These are phyloP conservation scores for Trachelipus rathkii DNA, from an alignment of 1,140 invertebrate species.

Conservation along the genomic window DNA sequence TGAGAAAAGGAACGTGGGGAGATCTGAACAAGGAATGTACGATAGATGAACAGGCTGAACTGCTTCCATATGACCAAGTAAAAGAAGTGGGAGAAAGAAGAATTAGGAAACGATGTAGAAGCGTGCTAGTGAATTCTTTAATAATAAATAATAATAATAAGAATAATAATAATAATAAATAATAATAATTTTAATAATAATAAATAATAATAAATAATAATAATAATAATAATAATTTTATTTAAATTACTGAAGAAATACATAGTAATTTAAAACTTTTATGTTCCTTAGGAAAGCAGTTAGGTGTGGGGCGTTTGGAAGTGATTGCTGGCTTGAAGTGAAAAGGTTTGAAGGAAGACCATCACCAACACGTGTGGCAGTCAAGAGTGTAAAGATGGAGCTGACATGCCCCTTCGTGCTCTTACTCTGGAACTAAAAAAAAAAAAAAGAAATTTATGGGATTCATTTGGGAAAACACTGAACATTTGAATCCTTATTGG, in stretches of 20 bases:
- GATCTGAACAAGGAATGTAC: constrained; percentile 82
- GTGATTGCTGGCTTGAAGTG: constrained; percentile 78
- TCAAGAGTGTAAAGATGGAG: constrained; percentile 77
- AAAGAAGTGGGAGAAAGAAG: constrained; percentile 36
- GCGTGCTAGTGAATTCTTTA: no score
- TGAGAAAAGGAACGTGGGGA: constrained; percentile 61
- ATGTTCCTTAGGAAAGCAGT: constrained; percentile 64
- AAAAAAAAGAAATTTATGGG: no score
- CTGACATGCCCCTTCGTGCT: constrained; percentile 63
- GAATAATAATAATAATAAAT: not conserved
- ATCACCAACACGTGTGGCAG: constrained; percentile 62
- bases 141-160: constrained; percentile 1
- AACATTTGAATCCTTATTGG: no score
- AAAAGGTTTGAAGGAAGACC: constrained; percentile 50
- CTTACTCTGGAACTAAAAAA: constrained; percentile 57
- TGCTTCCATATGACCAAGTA: constrained; percentile 77
- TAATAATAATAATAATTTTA: no score
- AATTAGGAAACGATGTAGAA: constrained; percentile 31
- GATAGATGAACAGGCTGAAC: constrained; percentile 84
- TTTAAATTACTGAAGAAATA: no score
- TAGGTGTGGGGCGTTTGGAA: constrained; percentile 90
- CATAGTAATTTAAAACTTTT: not conserved
- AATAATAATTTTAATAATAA: constrained; percentile 14
- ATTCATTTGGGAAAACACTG: no score
- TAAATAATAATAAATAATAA: not conserved